Conservation (phyloP, 2,888 invertebrate species). For the Hesperia comma region DNA sequence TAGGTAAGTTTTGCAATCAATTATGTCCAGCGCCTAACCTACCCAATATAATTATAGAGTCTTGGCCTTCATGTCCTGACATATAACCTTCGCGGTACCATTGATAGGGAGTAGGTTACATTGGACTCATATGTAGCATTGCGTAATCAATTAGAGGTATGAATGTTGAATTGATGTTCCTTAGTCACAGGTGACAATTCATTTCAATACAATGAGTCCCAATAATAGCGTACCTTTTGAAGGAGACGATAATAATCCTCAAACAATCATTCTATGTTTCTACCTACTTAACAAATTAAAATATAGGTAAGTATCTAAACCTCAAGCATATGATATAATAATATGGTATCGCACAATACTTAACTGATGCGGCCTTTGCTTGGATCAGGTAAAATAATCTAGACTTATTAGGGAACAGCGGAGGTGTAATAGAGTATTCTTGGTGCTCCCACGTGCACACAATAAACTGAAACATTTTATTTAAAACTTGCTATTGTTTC, state of each 20-base stretch:
- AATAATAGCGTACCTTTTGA: neutral
- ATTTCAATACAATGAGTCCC: conserved; percentile 15
- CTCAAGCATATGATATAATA: neutral
- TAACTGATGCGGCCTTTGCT: conserved; percentile 51
- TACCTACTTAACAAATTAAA: neutral
- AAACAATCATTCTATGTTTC: neutral
- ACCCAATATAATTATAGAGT: neutral
- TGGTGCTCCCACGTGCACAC: conserved; percentile 59
- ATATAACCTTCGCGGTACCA: conserved; percentile 5
- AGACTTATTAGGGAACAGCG: conserved; percentile 61
- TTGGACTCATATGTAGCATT: neutral
- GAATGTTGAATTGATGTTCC: conserved; percentile 21
- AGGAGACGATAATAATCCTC: neutral
- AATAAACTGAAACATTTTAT: conserved; percentile 38
- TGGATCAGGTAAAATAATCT: conserved; percentile 68
- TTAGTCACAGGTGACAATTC: conserved; percentile 13
- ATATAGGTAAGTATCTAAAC: neutral
- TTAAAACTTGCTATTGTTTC: conserved; percentile 29
- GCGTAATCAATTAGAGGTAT: conserved; percentile 8
- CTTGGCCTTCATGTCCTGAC: conserved; percentile 4
- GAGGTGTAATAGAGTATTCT: conserved; percentile 70
- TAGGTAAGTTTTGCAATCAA: neutral
- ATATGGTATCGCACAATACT: neutral
- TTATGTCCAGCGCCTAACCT: neutral
- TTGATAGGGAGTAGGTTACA: conserved; percentile 3